Evolutionary conservation across 1,140 invertebrate genomes (phyloP).

Genomic region (Tetranychus urticae): DNA sequence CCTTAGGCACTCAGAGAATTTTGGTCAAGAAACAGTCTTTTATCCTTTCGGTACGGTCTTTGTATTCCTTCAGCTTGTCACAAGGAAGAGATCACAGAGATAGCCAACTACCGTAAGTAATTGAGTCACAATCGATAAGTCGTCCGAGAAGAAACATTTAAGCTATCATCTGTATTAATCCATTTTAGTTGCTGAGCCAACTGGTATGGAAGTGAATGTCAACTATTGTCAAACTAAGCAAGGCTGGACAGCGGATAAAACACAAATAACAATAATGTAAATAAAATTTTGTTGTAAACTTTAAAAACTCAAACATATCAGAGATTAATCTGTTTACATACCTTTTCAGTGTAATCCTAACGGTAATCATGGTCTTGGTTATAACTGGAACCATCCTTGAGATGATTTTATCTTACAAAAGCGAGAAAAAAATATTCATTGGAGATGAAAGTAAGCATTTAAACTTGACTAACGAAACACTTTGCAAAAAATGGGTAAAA

Average conservation of each 20-base stretch:
- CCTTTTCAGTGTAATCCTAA: neutral
- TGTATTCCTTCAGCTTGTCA: constrained; percentile 14
- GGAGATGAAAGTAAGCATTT: neutral
- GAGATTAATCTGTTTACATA: neutral
- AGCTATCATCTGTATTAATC: neutral
- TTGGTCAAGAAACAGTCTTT: neutral
- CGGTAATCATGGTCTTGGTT: neutral
- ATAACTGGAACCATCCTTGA: neutral
- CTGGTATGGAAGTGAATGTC: neutral
- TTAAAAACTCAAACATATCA: neutral
- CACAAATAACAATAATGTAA: constrained; percentile 1
- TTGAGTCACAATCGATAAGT: neutral
- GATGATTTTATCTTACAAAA: neutral
- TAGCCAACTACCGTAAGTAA: constrained; percentile 11
- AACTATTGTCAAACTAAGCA: neutral
- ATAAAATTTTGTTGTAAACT: neutral
- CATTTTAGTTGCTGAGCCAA: neutral
- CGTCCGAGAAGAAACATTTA: neutral
- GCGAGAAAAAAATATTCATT: neutral
- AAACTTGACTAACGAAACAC: neutral
- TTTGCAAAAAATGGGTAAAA: too few relatives aligned
- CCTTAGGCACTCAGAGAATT: neutral
- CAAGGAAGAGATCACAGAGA: constrained; percentile 10
- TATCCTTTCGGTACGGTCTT: constrained; percentile 10
- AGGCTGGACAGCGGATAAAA: neutral